phyloP scores from a whole-genome alignment of 2,113 vertebrate genomes.

The Dromas ardeola region DNA sequence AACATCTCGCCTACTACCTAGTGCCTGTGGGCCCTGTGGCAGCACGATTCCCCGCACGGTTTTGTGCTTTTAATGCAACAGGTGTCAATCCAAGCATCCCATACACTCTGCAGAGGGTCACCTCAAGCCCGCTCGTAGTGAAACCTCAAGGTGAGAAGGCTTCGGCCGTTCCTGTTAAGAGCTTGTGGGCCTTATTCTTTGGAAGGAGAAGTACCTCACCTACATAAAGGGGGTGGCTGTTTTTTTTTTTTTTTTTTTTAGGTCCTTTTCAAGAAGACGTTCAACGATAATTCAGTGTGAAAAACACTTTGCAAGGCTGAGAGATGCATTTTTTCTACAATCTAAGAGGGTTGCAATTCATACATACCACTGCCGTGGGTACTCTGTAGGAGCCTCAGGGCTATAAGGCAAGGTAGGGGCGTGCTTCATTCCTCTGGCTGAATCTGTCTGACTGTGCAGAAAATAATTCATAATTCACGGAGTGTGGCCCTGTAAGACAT shows the following conservation, averaged over 20 bases:
- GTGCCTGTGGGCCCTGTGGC: not conserved
- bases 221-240: not conserved
- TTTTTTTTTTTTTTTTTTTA: not conserved
- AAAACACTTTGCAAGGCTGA: not conserved
- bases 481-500: rapidly evolving
- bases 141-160: not conserved
- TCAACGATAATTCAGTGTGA: not conserved
- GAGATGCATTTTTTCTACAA: not conserved
- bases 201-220: not conserved
- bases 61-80: not conserved
- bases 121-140: not conserved
- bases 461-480: not conserved
- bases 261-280: not conserved
- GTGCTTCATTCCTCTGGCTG: not conserved
- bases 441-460: not conserved
- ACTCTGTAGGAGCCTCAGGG: not conserved
- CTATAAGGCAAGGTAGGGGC: not conserved
- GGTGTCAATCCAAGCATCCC: not conserved
- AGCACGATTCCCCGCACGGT: not conserved
- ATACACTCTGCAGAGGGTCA: not conserved
- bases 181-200: not conserved
- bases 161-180: not conserved
- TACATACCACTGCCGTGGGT: not conserved
- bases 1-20: not conserved
- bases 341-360: not conserved